Percentiles rank a stretch among this genome's conserved stretches.
These are phyloP conservation scores for Malthinus seriepunctatus DNA, from an alignment of 2,888 invertebrate species.

Conservation along the genomic window DNA sequence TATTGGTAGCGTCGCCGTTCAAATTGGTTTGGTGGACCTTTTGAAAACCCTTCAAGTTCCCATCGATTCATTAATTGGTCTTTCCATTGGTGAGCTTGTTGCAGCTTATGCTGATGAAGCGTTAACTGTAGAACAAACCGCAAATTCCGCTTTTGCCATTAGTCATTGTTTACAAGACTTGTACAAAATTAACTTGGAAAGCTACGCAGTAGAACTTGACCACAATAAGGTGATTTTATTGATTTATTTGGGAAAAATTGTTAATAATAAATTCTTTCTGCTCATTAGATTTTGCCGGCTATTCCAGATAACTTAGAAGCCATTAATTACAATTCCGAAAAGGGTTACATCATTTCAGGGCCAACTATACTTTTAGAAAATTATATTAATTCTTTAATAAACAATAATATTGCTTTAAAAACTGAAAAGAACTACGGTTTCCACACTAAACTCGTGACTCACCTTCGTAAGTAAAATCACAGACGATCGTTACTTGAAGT, in stretches of 20 bases:
- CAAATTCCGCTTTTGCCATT: conserved; percentile 4
- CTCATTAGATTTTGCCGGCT: background rate
- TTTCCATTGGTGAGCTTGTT: conserved; percentile 88
- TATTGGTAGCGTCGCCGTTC: conserved; percentile 59
- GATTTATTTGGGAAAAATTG: too few species aligned
- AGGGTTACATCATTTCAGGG: background rate
- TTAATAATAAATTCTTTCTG: too few species aligned
- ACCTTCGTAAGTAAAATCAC: background rate
- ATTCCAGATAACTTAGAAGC: background rate
- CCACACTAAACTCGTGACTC: background rate
- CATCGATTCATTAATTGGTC: conserved; percentile 55
- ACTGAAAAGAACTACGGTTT: background rate
- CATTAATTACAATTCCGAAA: background rate
- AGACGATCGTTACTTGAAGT: background rate
- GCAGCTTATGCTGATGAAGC: conserved; percentile 91
- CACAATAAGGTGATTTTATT: background rate
- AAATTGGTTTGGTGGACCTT: conserved; percentile 54
- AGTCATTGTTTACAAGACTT: background rate
- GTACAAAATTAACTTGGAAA: background rate
- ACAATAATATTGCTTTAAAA: background rate
- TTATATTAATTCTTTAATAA: background rate
- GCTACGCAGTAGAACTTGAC: background rate
- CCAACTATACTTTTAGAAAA: background rate
- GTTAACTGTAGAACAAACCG: conserved; percentile 78
- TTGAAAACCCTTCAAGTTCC: conserved; percentile 55